A percentile compares a stretch with the other conserved stretches of the same genome.
phyloP scores from a whole-genome alignment of 2,113 vertebrate genomes.

The Neofelis nebulosa region DNA sequence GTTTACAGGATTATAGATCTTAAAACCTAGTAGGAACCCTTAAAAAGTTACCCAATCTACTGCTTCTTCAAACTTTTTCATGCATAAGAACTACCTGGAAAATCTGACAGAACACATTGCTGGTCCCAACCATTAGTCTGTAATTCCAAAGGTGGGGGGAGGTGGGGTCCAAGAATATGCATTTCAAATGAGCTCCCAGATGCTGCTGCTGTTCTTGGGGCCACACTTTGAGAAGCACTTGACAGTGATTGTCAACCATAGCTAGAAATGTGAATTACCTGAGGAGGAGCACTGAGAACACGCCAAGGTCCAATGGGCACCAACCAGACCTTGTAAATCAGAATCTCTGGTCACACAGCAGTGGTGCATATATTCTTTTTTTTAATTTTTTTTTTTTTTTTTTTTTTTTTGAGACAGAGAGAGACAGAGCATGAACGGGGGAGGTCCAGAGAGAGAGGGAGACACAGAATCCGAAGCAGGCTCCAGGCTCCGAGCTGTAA shows the following conservation, averaged over 20 bases:
- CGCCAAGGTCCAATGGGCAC: background rate
- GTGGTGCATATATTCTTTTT: background rate
- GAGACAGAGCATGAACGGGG: too few relatives aligned
- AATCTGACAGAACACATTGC: background rate
- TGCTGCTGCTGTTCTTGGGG: too few relatives aligned
- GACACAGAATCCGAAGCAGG: too few relatives aligned
- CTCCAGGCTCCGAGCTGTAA: too few relatives aligned
- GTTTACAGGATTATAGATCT: slow-evolving; percentile 2
- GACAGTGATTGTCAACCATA: background rate
- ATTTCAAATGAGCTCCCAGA: background rate
- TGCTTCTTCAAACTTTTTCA: slow-evolving; percentile 1
- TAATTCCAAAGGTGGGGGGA: background rate
- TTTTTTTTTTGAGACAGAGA: too few relatives aligned
- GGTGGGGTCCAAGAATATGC: background rate
- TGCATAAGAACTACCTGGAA: background rate
- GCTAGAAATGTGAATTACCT: background rate
- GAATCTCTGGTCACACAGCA: background rate
- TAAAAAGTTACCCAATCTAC: background rate
- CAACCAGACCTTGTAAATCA: background rate
- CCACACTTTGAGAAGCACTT: background rate
- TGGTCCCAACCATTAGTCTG: background rate
- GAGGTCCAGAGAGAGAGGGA: too few relatives aligned
- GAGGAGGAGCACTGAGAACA: background rate
- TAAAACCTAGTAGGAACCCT: background rate
- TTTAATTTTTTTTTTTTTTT: too few relatives aligned